A percentile compares a stretch with the other conserved stretches of the same genome.
phyloP scores from a whole-genome alignment of 2,888 invertebrate genomes.

The Nephrotoma appendiculata region DNA sequence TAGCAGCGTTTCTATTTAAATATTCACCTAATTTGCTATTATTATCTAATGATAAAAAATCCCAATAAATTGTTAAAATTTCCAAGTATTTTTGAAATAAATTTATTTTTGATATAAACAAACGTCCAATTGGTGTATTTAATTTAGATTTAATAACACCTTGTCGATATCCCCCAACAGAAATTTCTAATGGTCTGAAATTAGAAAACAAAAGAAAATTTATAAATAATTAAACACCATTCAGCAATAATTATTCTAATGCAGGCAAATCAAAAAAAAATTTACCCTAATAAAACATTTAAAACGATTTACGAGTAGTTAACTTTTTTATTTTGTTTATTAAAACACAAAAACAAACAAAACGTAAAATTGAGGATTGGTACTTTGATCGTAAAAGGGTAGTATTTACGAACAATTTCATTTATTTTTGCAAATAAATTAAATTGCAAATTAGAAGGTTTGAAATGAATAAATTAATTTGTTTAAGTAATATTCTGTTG shows the following conservation, averaged over 20 bases:
- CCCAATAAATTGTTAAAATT: constrained; percentile 25
- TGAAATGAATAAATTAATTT: neutral
- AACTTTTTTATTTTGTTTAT: neutral
- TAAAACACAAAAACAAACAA: neutral
- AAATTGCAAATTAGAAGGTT: neutral
- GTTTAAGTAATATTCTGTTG: neutral
- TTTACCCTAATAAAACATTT: neutral
- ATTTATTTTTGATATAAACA: constrained; percentile 41
- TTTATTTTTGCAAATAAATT: neutral
- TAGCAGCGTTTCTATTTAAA: neutral
- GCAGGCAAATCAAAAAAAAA: neutral
- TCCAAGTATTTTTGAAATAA: constrained; percentile 36
- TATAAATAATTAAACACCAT: neutral
- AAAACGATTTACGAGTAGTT: neutral
- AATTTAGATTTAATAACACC: constrained; percentile 56
- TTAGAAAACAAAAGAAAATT: constrained; percentile 20
- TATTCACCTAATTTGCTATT: neutral
- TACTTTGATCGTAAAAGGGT: neutral
- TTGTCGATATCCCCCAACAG: constrained; percentile 61
- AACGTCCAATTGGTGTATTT: constrained; percentile 28
- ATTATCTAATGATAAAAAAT: constrained; percentile 14
- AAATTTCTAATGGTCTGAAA: constrained; percentile 51
- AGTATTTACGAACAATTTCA: neutral
- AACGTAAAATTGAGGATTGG: neutral
- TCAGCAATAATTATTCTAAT: neutral